Base-by-base conservation (phyloP, 2,797 vertebrate species). In the Gastrophryne carolinensis region DNA sequence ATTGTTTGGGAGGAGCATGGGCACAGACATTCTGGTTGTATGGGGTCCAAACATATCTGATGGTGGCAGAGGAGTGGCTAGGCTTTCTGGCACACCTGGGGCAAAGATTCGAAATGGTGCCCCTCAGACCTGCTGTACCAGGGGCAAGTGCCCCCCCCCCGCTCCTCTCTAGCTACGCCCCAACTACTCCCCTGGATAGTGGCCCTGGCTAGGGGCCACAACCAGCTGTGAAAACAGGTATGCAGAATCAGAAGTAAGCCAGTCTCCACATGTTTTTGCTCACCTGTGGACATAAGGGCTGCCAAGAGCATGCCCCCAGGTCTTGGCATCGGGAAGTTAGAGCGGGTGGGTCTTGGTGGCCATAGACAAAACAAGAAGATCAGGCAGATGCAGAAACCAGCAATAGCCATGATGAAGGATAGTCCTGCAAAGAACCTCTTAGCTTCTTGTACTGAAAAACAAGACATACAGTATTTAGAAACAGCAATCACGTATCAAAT, bases 331-430 rank as follows among this genome's bases (percentile, higher is more conserved):
- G 4, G 37, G 88, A 0, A 86, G 85, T 79, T 90, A 87, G 15
- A 88, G 86, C 15, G 82, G 86, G 84, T 91, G 82, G 87, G 85
- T 0, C 90, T 91, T 49, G 82, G 47, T 1, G 89, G 85, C 1
- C 86, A 90, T 92, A 91, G 92, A 86, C 91, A 93, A 84, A 91
- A 86, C 79, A 90, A 86, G 57, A 93, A 90, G 60, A 92, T 78
- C 70, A 94, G 81, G 35, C 89, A 92, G 60, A 93, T 82, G 24
- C 83, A 82, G 2, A 81, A 84, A 0, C 90, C 90, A 82, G 87
- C 86, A 60, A 89, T 1, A 0, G 90, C 89, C 91, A 92, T 89
- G 10, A 94, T 49, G 78, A 84, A 88, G 32, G 92, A 86, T 11
- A 93, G 52, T 1, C 86, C 80, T 0, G 83, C 90, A 68, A 94